Base-by-base conservation (phyloP, 2,113 vertebrate genomes). In the Grammomys surdaster region DNA sequence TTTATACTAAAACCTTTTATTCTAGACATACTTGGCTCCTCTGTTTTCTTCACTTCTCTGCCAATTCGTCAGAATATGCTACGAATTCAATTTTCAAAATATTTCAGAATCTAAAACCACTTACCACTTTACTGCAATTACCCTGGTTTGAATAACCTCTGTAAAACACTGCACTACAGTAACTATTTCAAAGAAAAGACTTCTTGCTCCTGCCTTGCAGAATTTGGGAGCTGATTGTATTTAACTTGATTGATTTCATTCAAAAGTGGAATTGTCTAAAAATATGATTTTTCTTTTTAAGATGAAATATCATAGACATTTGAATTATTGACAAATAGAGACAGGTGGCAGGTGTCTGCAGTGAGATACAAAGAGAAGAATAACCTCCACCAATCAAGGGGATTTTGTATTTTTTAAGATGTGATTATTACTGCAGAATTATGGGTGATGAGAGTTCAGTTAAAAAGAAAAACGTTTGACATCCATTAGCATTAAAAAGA, bases 321-420 rank as follows among this genome's bases (percentile, higher is more conserved):
- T 87, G 20, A 93, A 77, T 86, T 76, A 87, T 60, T 93, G 80
- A 87, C 69, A 91, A 81, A 87, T 86, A 87, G 20, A 13, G 13
- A 82, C 51, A 96, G 48, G 67, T 96, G 65, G n/a, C n/a, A 51
- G 36, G 4, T 58, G 54, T 58, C 13, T 82, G 0, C 28, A 28
- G 0, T n/a, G 82, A 87, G 33, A 22, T 22, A 16, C n/a, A 63
- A 78, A 4, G 14, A 54, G 17, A 95, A 60, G 4, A 12, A 58
- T 11, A 72, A n/a, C 2, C 26, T 70, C 10, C 17, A 22, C 56
- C 43, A 86, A 96, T 73, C 75, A 90, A 78, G 73, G 46, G 13
- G 28, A 3, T 17, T 82, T 96, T 81, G 1, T 82, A 91, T 51
- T 89, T 93, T 46, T 54, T 40, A 82, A 95, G 22, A 46, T 67